phyloP scores from a whole-genome alignment of 2,888 invertebrate genomes.

The Sesamia inferens region DNA sequence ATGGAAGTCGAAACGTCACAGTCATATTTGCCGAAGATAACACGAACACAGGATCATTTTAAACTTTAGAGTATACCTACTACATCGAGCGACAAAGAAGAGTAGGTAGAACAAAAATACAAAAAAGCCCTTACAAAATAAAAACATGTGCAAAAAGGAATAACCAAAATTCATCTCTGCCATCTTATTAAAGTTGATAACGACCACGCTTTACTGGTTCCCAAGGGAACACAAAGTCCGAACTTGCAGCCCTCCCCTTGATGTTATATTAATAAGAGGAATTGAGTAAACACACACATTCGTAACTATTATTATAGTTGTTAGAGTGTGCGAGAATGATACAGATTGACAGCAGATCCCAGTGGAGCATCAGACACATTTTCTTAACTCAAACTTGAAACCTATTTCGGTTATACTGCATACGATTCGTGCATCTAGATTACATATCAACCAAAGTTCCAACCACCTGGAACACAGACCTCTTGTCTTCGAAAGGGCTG shows the following conservation, averaged over 20 bases:
- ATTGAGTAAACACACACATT: conserved; percentile 40
- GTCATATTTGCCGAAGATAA: conserved; percentile 12
- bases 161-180: neutral
- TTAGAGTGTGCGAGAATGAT: conserved; percentile 2
- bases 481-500: too few species aligned
- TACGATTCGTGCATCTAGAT: too few species aligned
- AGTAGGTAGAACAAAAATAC: neutral
- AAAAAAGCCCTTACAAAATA: neutral
- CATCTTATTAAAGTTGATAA: conserved; percentile 39
- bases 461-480: too few species aligned
- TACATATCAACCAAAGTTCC: too few species aligned
- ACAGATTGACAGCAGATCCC: conserved; percentile 16
- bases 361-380: neutral
- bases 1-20: conserved; percentile 22
- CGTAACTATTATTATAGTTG: conserved; percentile 7
- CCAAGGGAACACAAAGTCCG: conserved; percentile 39
- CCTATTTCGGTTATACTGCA: neutral
- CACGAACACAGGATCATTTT: neutral
- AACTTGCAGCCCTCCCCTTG: conserved; percentile 40
- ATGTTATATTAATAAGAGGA: conserved; percentile 40
- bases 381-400: neutral
- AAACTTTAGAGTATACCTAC: neutral
- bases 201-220: conserved; percentile 35
- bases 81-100: neutral
- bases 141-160: conserved; percentile 2